A percentile compares a stretch with the other conserved stretches of the same genome.
phyloP scores from a whole-genome alignment of 2,797 vertebrate species.

The Sphenopsis melanotis region DNA sequence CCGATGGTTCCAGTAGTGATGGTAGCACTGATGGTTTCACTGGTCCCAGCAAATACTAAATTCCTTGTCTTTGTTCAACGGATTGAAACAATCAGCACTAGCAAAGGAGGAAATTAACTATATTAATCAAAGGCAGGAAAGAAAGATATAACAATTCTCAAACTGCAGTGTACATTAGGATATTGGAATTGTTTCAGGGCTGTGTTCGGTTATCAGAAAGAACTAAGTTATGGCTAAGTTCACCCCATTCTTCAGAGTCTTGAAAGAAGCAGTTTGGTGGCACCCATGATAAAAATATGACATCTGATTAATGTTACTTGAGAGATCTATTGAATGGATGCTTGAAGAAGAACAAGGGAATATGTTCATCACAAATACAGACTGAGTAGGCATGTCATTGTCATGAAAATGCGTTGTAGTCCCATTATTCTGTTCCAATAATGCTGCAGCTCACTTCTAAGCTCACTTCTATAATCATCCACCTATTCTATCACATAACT shows the following conservation, averaged over 20 bases:
- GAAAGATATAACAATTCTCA: neutral
- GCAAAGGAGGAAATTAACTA: neutral
- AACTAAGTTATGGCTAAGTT: neutral
- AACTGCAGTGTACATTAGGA: neutral
- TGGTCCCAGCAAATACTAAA: neutral
- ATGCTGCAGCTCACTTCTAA: neutral
- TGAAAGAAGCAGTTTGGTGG: neutral
- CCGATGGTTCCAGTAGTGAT: neutral
- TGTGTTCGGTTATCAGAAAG: neutral
- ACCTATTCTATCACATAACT: neutral
- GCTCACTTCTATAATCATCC: neutral
- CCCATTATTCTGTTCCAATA: neutral
- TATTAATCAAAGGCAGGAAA: neutral
- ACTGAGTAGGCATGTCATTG: neutral
- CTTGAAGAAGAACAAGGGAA: neutral
- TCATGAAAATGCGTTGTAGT: neutral
- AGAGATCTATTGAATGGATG: neutral
- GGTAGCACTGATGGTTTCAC: neutral
- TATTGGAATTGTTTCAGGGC: neutral
- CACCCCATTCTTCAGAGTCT: neutral
- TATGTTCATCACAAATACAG: neutral
- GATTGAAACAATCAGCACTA: neutral
- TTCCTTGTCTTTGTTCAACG: neutral
- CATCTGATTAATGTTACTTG: neutral
- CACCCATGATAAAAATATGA: neutral